Base-by-base conservation (phyloP, 2,888 invertebrate genomes). In the Melangyna quadrimaculata region DNA sequence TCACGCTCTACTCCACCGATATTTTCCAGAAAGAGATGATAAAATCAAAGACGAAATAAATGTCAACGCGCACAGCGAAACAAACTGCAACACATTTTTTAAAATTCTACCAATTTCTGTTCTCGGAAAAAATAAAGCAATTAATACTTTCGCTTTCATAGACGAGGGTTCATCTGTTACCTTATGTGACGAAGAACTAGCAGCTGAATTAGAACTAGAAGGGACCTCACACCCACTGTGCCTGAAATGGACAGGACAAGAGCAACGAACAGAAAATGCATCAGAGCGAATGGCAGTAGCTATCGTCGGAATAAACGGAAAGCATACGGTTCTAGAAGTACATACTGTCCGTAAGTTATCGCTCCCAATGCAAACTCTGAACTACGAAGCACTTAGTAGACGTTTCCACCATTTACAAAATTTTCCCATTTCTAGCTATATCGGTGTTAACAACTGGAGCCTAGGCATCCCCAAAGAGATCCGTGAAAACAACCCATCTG, bases 231-330 rank as follows among this genome's bases (percentile, higher is more conserved):
- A 22, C 10, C 51, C 51, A 22, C 10, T 51, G 24, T 51, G 51
- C 24, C 24, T 51, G 24, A 71, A 78, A 55, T 71, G 72, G 55
- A 72, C 65, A 19, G 43, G 72, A 9, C n/a, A 53, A 27, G 43
- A 12, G 12, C 24, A 22, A 24, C 51, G 51, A 5, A 22, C 22
- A 12, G 51, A 51, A 24, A 51, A 24, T 5, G 10, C 9, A 8
- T 51, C 51, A 3, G 12, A 24, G 51, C 22, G 24, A 12, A 6
- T 24, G 2, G 10, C 24, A 24, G 10, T 51, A 12, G 24, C 22
- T 24, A 51, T 51, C 51, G 24, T 10, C 3, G 51, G 32, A 6
- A 32, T 32, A 32, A 32, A 32, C 1, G 37, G 14, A 22, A 70
- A 43, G n/a, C 53, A n/a, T 22, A 22, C 22, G 6, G 37, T 22